Percentiles rank a stretch among this genome's conserved stretches.
These are phyloP conservation scores for Crotophaga sulcirostris DNA, from an alignment of 2,113 vertebrate genomes.

Conservation along the genomic window DNA sequence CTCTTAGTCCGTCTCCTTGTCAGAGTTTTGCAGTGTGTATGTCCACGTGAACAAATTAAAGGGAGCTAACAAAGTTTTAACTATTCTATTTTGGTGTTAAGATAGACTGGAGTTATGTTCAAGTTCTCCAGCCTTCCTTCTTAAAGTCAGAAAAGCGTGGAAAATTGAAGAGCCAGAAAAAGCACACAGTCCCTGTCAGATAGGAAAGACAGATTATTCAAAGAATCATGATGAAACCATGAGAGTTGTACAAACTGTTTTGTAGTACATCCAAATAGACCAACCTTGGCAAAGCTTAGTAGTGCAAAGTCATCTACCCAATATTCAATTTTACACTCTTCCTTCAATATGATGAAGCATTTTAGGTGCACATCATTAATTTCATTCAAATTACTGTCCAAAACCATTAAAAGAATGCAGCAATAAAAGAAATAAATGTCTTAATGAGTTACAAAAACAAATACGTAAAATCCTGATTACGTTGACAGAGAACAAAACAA, in stretches of 20 bases:
- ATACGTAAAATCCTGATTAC: not conserved
- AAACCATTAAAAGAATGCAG: not conserved
- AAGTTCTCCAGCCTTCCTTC: not conserved
- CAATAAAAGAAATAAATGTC: not conserved
- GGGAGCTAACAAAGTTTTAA: not conserved
- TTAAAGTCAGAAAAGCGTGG: not conserved
- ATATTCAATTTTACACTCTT: not conserved
- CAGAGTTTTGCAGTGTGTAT: not conserved
- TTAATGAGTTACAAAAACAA: not conserved
- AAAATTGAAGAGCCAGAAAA: not conserved
- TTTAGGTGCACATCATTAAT: not conserved
- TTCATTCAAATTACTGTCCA: not conserved
- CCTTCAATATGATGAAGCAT: not conserved
- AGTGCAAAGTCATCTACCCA: not conserved
- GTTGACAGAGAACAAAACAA: not conserved
- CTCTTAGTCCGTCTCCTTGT: not conserved
- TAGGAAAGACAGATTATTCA: not conserved
- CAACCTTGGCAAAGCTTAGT: not conserved
- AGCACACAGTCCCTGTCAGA: not conserved
- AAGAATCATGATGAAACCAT: not conserved
- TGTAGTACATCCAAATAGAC: not conserved
- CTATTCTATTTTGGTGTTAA: not conserved
- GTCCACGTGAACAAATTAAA: not conserved
- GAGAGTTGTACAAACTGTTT: not conserved
- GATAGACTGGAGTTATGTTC: not conserved